Evolutionary conservation across 2,113 vertebrate genomes (phyloP).

Genomic region (Patagioenas fasciata): DNA sequence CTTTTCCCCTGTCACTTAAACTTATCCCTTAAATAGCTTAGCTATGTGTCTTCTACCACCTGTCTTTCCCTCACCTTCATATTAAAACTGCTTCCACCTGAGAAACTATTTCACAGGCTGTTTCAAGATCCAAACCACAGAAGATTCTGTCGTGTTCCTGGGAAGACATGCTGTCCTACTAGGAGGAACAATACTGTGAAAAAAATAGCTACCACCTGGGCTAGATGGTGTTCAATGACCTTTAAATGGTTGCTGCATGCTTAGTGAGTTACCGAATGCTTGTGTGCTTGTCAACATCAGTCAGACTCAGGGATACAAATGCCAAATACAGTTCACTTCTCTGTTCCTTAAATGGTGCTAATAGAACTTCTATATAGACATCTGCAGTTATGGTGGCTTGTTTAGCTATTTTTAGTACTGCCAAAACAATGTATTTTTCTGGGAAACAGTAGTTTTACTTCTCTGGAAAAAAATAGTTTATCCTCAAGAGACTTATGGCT

Average conservation of each 20-base stretch:
- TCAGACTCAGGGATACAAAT: not conserved
- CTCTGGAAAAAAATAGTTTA: not conserved
- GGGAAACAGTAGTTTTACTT: not conserved
- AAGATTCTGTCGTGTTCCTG: not conserved
- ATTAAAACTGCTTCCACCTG: not conserved
- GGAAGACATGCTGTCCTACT: not conserved
- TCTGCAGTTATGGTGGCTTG: not conserved
- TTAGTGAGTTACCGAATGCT: not conserved
- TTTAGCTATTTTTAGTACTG: not conserved
- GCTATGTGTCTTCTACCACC: not conserved
- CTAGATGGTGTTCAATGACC: not conserved
- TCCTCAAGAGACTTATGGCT: not conserved
- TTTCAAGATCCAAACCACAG: not conserved
- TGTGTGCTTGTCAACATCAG: not conserved
- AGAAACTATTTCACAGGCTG: not conserved
- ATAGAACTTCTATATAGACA: not conserved
- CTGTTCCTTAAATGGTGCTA: not conserved
- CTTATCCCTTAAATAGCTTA: not conserved
- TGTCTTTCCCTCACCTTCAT: not conserved
- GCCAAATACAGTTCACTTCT: not conserved
- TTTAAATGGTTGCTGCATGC: not conserved
- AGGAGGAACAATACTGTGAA: not conserved
- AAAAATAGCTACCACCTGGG: not conserved
- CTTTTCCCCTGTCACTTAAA: not conserved
- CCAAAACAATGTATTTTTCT: not conserved